phyloP scores from a whole-genome alignment of 2,888 invertebrate genomes.

The Pharmacophagus antenor region DNA sequence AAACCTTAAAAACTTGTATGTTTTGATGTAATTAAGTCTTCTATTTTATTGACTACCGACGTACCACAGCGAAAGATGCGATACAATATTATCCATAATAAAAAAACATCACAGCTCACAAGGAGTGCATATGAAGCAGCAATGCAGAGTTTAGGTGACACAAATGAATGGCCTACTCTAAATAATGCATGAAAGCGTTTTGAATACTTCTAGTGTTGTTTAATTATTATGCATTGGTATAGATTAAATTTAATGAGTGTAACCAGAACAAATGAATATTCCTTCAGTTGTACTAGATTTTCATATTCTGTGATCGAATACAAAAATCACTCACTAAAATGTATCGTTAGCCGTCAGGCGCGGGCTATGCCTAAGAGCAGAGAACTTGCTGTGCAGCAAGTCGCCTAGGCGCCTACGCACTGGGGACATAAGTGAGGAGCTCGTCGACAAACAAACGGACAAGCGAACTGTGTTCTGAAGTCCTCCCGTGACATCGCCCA shows the following conservation, averaged over 20 bases:
- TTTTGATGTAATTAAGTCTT: slow-evolving; percentile 28
- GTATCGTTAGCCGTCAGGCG: slow-evolving; percentile 60
- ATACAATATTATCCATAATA: slow-evolving; percentile 57
- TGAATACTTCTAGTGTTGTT: slow-evolving; percentile 28
- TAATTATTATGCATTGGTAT: slow-evolving; percentile 39
- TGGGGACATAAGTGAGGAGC: slow-evolving; percentile 29
- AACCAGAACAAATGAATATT: slow-evolving; percentile 56
- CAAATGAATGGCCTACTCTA: slow-evolving; percentile 61
- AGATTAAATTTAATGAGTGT: slow-evolving; percentile 36
- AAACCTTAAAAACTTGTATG: slow-evolving; percentile 1
- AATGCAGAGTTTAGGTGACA: slow-evolving; percentile 57
- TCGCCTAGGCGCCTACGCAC: slow-evolving; percentile 71
- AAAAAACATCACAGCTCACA: slow-evolving; percentile 74
- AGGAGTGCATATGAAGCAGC: slow-evolving; percentile 60
- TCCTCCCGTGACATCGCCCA: slow-evolving; percentile 59
- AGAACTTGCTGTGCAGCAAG: slow-evolving; percentile 78
- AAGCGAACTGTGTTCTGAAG: slow-evolving; percentile 3
- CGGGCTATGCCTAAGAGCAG: slow-evolving; percentile 63
- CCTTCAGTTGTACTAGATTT: slow-evolving; percentile 75
- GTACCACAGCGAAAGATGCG: slow-evolving; percentile 47
- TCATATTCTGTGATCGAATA: slow-evolving; percentile 67
- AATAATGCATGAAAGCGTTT: slow-evolving; percentile 42
- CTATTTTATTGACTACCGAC: slow-evolving; percentile 29
- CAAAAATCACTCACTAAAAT: slow-evolving; percentile 76
- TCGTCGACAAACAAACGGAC: slow-evolving; percentile 20